These are phyloP conservation scores for Microcebus jonahi DNA, from an alignment of 2,113 vertebrate species.

Conservation along the genomic window DNA sequence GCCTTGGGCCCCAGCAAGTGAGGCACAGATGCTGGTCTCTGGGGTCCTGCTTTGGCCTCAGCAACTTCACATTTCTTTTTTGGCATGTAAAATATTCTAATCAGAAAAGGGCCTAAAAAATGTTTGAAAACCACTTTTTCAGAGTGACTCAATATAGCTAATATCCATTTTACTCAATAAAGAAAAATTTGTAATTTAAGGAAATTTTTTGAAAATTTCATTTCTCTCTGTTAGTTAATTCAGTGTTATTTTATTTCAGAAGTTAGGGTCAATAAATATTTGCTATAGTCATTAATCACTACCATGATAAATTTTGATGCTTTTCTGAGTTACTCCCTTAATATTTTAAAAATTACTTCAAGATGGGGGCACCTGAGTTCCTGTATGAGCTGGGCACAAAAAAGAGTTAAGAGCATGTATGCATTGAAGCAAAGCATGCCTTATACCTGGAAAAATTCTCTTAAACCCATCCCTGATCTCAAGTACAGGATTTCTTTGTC, in stretches of 20 bases:
- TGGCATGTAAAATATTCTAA: not conserved
- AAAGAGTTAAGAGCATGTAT: not conserved
- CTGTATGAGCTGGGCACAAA: not conserved
- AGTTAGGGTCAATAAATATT: not conserved
- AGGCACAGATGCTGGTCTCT: not conserved
- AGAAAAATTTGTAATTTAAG: slow-evolving; percentile 5
- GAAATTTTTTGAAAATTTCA: not conserved
- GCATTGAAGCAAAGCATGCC: not conserved
- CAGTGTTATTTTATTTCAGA: not conserved
- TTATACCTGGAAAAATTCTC: not conserved
- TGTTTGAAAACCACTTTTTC: not conserved
- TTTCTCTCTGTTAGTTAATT: not conserved
- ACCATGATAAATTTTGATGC: not conserved
- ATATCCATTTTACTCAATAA: not conserved
- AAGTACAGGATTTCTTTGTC: not conserved
- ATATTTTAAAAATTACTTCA: not conserved
- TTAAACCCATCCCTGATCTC: not conserved
- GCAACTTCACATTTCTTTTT: not conserved
- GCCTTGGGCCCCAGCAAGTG: no score
- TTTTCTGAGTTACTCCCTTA: not conserved
- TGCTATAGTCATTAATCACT: not conserved
- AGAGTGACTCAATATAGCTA: not conserved
- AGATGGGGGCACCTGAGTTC: not conserved
- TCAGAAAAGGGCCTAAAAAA: not conserved
- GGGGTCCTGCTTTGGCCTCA: not conserved